Base-by-base conservation (phyloP, 2,797 vertebrate species). In the Valencia hispanica region DNA sequence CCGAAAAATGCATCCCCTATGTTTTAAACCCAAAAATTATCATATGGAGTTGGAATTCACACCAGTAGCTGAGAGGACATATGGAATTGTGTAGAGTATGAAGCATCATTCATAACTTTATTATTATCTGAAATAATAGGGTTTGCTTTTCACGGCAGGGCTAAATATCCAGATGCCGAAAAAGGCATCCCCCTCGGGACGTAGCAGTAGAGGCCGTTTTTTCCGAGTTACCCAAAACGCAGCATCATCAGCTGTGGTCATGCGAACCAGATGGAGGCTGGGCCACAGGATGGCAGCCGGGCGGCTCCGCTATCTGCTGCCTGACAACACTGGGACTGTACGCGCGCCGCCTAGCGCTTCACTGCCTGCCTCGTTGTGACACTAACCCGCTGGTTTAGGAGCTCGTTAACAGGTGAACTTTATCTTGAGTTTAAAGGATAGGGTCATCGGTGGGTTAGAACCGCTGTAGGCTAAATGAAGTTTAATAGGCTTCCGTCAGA, bases 201-300 rank as follows among this genome's bases (percentile, higher is more conserved):
- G 15, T 8, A 59, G 30, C 17, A 5, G 15, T 41, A 63, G 17
- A 11, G 5, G 4, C 27, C 3, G 51, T 30, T 43, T 14, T n/a
- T 89, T 87, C 78, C 85, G 84, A 90, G 66, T 71, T 6, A 15
- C 74, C 0, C 0, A 0, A 11, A 91, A 93, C 11, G 87, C 87
- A 80, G 84, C 87, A 82, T 78, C 77, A 81, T 78, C 77, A 81
- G 74, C 74, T 81, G 78, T 36, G 77, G 53, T 77, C 55, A 71
- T 50, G 61, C 30, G 8, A 36, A 83, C 3, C 89, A 87, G 87
- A 88, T 84, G 90, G 87, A 87, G 82, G 87, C 74, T 75, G 89
- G 80, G 39, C 78, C 22, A 17, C 50, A 27, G 65, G 39, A 43
- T 68, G 39, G 25, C 22, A 41, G 36, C 10, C 32, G 65, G 59